Conservation (phyloP, 2,797 vertebrate species). For the Poeciliopsis presidionis region DNA sequence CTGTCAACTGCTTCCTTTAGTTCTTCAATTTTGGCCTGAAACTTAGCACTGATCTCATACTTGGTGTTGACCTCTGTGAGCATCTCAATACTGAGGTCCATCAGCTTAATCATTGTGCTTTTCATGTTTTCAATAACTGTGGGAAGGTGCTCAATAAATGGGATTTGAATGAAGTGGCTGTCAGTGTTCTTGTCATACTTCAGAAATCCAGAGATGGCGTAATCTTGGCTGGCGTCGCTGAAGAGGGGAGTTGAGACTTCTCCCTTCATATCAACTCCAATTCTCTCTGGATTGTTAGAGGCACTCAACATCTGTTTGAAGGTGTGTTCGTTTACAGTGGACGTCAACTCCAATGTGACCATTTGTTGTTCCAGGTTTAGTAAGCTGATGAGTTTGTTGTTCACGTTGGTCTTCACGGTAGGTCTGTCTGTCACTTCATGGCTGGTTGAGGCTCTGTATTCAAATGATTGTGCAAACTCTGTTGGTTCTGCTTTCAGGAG, state of each 20-base stretch:
- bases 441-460: slow-evolving; percentile 86
- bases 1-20: slow-evolving; percentile 83
- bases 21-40: slow-evolving; percentile 81
- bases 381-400: slow-evolving; percentile 83
- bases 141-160: slow-evolving; percentile 86
- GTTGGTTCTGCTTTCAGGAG: slow-evolving; percentile 88
- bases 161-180: slow-evolving; percentile 85
- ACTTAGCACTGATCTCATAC: slow-evolving; percentile 80
- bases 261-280: slow-evolving; percentile 84
- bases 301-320: slow-evolving; percentile 84
- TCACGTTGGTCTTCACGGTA: slow-evolving; percentile 78
- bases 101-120: slow-evolving; percentile 70
- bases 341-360: slow-evolving; percentile 82
- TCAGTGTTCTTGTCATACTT: slow-evolving; percentile 94
- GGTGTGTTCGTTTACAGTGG: slow-evolving; percentile 84
- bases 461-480: slow-evolving; percentile 85
- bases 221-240: slow-evolving; percentile 76
- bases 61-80: slow-evolving; percentile 81
- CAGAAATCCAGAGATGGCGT: slow-evolving; percentile 85
- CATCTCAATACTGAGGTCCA: slow-evolving; percentile 77
- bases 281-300: slow-evolving; percentile 85
- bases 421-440: slow-evolving; percentile 73
- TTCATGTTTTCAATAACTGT: slow-evolving; percentile 83
- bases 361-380: slow-evolving; percentile 86
- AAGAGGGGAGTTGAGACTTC: slow-evolving; percentile 79